Evolutionary conservation across 2,113 vertebrate species (phyloP), one percentile per base, ranked within the genome.

Genomic region (Leptobrachium ailaonicum): DNA sequence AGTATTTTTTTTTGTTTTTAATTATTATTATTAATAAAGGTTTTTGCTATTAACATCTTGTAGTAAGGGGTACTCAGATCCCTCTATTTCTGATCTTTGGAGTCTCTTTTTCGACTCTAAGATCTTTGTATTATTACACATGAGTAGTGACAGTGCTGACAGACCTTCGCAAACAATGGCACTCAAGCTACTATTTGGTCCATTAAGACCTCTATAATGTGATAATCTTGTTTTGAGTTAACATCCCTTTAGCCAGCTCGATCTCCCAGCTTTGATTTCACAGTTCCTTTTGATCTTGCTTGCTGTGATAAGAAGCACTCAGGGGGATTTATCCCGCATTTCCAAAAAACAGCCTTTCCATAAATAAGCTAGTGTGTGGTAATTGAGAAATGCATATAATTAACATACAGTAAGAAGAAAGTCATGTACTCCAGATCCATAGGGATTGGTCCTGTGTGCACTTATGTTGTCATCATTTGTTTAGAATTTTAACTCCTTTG

Each of bases 321-420:
- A 20, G 40, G 63, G 50, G 66, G 75, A 68, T 53, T 76, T 68
- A 56, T 42, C 66, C 64, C 42, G 45, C 75, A 32, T 20, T 32
- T 68, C 64, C 68, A 56, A 50, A 63, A 47, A 76, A 64, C 75
- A 68, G 73, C 11, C 44, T 66, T 66, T 66, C 73, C 45, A 40
- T 75, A 75, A 64, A 67, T 76, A 76, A 68, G 75, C 67, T 76
- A 68, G 43, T 68, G 45, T 76, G 45, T 66, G 47, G 75, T 76
- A 68, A 76, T 76, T 76, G 75, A 68, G 75, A 68, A 58, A 7
- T 68, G 75, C 50, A 58, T 76, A 41, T 44, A 76, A 76, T 76
- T 68, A 76, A 44, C 74, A 76, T 76, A 76, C 45, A 66, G 62
- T 66, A 41, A 53, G 47, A 4, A 50, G 4, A 5, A 50, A 50